Base-by-base conservation (phyloP, 2,113 vertebrate species). In the Mesocricetus auratus region DNA sequence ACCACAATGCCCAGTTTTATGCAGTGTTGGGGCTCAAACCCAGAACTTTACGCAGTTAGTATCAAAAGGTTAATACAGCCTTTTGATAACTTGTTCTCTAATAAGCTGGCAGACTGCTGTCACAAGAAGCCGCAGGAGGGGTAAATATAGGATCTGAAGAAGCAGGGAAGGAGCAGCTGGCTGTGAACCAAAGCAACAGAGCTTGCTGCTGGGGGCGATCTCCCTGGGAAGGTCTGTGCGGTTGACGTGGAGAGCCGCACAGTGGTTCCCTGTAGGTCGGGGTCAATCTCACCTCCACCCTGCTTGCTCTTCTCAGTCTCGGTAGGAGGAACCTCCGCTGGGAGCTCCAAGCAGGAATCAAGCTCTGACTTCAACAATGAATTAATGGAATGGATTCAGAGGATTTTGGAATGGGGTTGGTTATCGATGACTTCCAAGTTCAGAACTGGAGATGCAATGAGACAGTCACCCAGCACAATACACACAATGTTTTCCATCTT, bases 271-370 rank as follows among this genome's bases (percentile, higher is more conserved):
- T 0, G 5, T 22, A 50, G 19, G 21, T 1, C 90, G 19, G 33
- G 39, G 66, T 74, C 86, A 33, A 26, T 45, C 60, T 94, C 56
- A n/a, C 45, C 75, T 42, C 78, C n/a, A 45, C 16, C 83, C 31
- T 29, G 24, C 88, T 91, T 92, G 42, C 47, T 89, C 56, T 79
- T 96, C 78, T 62, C 26, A 62, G 50, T 26, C 58, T 96, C 39
- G 24, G 53, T 53, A 78, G 81, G 33, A 78, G 83, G 9, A 96
- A 68, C 91, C 95, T 97, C 66, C 53, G 12, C 60, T 91, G 91
- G 60, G 69, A 97, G 94, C 93, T 97, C 97, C 86, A 45, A 95
- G 87, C 96, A 97, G 68, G 83, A 98, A 96, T 93, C 58, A 96
- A 97, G 97, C 45, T 91, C 29, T 62, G 82, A 74, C 96, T 96